Evolutionary conservation across 2,113 vertebrate genomes (phyloP), one percentile per base, ranked within the genome.

Genomic region (Probosciger aterrimus): DNA sequence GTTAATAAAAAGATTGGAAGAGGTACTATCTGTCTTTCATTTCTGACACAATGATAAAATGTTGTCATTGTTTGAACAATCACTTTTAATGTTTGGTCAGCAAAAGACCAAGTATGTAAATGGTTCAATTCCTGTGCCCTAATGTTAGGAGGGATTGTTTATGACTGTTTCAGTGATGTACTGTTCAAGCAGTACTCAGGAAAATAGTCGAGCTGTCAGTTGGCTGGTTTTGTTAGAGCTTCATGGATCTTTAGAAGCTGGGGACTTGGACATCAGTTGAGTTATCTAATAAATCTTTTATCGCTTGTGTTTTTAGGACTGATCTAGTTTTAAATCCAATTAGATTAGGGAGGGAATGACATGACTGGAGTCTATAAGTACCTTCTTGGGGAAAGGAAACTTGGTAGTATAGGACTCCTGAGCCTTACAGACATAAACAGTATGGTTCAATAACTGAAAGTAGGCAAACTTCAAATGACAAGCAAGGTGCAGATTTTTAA

Each of bases 91-190:
- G 94, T 96, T 95, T 96, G 95, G 92, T 96, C 96, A 97, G 97
- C 95, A 96, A 88, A 96, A 95, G 71, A 74, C 68, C 69, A 70
- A 96, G 52, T 96, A 97, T 96, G 96, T 97, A 96, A 97, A 97
- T 94, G 64, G 63, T 88, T 95, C 93, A 95, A 78, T 93, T 97
- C 96, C 95, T 96, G 92, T 94, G 87, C 77, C 70, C 87, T 82
- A 63, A 88, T 88, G 81, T 79, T 73, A 55, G 77, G 67, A 75
- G 68, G 63, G 80, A 85, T 91, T 88, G 86, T 96, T 94, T 96
- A 70, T 96, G 77, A n/a, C 65, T 79, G 18, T 88, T 91, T 86
- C 46, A 30, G 60, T 86, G 81, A 19, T 57, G 65, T 76, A 57
- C 69, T 91, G 33, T 84, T 91, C 73, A 89, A 33, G 41, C 77